These are phyloP conservation scores for Nothoprocta perdicaria DNA, from an alignment of 2,113 vertebrate genomes.

Conservation along the genomic window DNA sequence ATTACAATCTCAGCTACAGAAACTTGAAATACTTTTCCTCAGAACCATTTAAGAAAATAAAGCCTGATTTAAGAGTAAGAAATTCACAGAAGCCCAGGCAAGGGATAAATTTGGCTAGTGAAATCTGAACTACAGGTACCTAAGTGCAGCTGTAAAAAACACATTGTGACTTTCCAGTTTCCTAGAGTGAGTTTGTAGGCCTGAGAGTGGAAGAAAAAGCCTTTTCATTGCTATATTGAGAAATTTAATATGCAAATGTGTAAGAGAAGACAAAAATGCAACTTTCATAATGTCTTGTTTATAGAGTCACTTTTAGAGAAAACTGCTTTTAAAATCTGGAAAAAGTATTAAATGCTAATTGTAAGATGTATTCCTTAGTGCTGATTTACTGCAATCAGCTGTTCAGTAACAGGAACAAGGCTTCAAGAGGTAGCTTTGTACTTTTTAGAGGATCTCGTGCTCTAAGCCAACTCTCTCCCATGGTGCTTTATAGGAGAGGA, in stretches of 20 bases:
- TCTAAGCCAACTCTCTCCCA: conserved; percentile 30
- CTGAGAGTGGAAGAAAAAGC: conserved; percentile 5
- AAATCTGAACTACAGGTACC: conserved; percentile 21
- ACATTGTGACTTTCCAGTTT: conserved; percentile 10
- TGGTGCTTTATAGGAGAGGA: conserved; percentile 12
- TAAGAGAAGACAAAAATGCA: not conserved
- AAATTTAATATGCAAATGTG: not conserved
- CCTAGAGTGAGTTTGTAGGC: not conserved
- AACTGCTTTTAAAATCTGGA: not conserved
- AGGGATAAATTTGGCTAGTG: not conserved
- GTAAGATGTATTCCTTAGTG: not conserved
- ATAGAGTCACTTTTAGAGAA: not conserved
- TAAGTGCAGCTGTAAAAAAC: not conserved
- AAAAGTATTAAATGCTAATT: not conserved
- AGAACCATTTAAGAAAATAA: not conserved
- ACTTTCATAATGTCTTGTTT: not conserved
- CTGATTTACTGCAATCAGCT: conserved; percentile 33
- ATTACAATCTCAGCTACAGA: not conserved
- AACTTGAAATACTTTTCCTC: not conserved
- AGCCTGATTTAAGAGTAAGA: conserved; percentile 5
- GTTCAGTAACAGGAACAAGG: conserved; percentile 27
- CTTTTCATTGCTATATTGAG: not conserved
- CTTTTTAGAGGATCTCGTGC: not conserved
- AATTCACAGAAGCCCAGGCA: not conserved
- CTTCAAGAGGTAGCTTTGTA: conserved; percentile 1